phyloP scores from a whole-genome alignment of 2,113 vertebrate genomes.

The Otolemur garnettii region DNA sequence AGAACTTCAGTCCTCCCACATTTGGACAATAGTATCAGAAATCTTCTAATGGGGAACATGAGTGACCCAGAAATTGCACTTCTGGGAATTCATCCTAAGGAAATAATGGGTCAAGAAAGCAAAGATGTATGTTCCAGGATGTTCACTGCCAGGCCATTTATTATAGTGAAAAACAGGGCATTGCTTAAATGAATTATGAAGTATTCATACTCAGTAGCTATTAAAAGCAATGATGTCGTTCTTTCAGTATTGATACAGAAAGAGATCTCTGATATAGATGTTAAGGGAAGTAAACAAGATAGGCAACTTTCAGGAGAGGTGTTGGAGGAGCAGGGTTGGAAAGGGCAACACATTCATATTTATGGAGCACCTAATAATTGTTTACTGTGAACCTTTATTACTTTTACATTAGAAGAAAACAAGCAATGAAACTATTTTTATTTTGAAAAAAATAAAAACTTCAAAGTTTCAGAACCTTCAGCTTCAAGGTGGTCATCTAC shows the following conservation, averaged over 20 bases:
- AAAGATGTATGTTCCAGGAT: slow-evolving; percentile 68
- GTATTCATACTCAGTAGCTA: background rate
- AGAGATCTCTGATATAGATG: slow-evolving; percentile 41
- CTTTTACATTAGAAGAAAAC: slow-evolving; percentile 51
- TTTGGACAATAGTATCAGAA: slow-evolving; percentile 66
- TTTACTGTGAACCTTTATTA: slow-evolving; percentile 22
- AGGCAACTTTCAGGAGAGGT: background rate
- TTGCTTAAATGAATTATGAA: slow-evolving; percentile 64
- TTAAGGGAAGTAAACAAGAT: slow-evolving; percentile 48
- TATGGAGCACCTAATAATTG: background rate
- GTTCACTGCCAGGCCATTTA: slow-evolving; percentile 40
- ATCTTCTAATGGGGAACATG: background rate
- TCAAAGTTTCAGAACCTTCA: background rate
- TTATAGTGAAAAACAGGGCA: slow-evolving; percentile 46
- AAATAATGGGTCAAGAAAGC: slow-evolving; percentile 75
- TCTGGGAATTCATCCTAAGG: slow-evolving; percentile 80
- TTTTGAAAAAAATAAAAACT: slow-evolving; percentile 38
- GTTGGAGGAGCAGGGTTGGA: background rate
- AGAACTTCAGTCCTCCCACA: slow-evolving; percentile 32
- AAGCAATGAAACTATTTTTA: slow-evolving; percentile 38
- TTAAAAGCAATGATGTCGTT: slow-evolving; percentile 48
- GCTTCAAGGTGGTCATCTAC: background rate
- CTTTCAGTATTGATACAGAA: slow-evolving; percentile 28
- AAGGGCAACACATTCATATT: background rate
- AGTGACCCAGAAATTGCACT: slow-evolving; percentile 67